These are phyloP conservation scores for Xanthia icteritia DNA, from an alignment of 2,888 invertebrate species.

Conservation along the genomic window DNA sequence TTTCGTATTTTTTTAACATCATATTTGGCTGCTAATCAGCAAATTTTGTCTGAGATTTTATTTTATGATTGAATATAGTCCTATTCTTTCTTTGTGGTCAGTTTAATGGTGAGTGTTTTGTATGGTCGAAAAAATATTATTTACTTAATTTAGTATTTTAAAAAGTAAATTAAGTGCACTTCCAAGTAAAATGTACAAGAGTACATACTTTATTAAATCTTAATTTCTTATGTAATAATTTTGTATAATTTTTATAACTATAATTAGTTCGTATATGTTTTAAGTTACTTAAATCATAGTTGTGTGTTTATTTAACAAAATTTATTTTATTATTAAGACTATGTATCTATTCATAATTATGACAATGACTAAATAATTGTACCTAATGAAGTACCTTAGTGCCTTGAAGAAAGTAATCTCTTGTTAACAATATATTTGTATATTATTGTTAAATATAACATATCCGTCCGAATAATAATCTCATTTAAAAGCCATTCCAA, in stretches of 20 bases:
- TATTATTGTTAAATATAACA: slow-evolving; percentile 45
- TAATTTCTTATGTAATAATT: slow-evolving; percentile 29
- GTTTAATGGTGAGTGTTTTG: slow-evolving; percentile 11
- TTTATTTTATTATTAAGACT: slow-evolving; percentile 4
- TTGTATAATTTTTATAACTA: slow-evolving; percentile 42
- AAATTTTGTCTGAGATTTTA: slow-evolving; percentile 12
- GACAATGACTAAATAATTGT: slow-evolving; percentile 8
- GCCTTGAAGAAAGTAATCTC: slow-evolving; percentile 59
- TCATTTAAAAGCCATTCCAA: slow-evolving; percentile 70
- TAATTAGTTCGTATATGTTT: slow-evolving; percentile 29
- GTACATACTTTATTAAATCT: slow-evolving; percentile 16
- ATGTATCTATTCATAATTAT: slow-evolving; percentile 5
- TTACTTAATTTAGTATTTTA: slow-evolving; percentile 32
- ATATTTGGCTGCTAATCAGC: not conserved
- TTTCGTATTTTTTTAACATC: not conserved
- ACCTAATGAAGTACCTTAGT: slow-evolving; percentile 36
- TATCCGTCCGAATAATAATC: slow-evolving; percentile 71
- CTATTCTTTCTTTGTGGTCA: slow-evolving; percentile 11
- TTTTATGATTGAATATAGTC: slow-evolving; percentile 34
- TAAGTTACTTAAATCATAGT: slow-evolving; percentile 43
- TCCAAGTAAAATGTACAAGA: slow-evolving; percentile 11
- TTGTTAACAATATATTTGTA: slow-evolving; percentile 41
- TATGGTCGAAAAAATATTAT: slow-evolving; percentile 23
- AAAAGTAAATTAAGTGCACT: slow-evolving; percentile 23
- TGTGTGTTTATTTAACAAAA: slow-evolving; percentile 31